Evolutionary conservation across 2,113 vertebrate genomes (phyloP).

Genomic region (Urocynchramus pylzowi): DNA sequence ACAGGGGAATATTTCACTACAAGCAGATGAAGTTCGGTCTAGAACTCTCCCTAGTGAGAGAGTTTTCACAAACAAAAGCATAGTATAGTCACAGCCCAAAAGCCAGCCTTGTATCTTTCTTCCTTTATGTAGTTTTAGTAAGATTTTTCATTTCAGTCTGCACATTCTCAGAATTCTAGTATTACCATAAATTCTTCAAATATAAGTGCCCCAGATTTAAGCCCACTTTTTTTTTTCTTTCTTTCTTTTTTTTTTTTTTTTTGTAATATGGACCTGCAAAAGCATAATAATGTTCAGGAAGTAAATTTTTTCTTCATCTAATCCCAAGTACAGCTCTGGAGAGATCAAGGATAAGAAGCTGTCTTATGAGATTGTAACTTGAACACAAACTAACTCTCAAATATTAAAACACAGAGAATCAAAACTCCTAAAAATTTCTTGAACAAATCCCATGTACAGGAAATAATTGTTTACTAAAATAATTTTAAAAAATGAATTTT

Average conservation of each 20-base stretch:
- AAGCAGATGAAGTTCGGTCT: neutral
- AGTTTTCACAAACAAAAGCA: neutral
- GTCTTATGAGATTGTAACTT: neutral
- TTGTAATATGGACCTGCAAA: neutral
- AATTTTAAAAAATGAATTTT: neutral
- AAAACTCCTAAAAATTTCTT: neutral
- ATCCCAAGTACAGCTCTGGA: neutral
- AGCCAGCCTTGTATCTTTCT: neutral
- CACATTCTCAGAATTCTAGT: neutral
- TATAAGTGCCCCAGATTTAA: neutral
- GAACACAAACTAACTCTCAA: neutral
- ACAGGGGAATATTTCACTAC: neutral
- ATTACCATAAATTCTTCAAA: neutral
- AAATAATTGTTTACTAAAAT: neutral
- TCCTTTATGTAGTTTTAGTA: neutral
- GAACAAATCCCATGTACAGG: neutral
- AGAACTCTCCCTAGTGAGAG: neutral
- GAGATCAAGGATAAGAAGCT: neutral
- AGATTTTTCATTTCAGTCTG: neutral
- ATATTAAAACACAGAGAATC: neutral
- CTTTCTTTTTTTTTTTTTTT: neutral
- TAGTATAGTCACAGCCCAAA: neutral
- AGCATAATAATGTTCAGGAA: neutral
- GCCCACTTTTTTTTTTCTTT: neutral
- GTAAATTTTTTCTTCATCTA: neutral